phyloP scores from a whole-genome alignment of 2,113 vertebrate species.

The Urocitellus parryii region DNA sequence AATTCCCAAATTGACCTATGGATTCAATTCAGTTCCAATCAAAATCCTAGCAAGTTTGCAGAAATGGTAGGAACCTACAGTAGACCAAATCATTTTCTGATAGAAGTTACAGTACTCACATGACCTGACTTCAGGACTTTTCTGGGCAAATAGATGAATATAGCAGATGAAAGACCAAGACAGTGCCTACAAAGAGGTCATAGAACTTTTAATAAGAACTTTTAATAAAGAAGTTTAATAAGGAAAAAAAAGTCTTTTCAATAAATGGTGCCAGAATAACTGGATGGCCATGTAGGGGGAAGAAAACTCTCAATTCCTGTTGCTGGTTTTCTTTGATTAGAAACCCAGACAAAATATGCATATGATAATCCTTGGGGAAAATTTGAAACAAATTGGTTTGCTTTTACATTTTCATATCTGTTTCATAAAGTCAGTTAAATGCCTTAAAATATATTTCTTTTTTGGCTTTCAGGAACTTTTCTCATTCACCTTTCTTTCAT shows the following conservation, averaged over 20 bases:
- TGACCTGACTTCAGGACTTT: background rate
- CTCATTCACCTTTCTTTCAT: slow-evolving; percentile 57
- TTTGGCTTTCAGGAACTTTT: background rate
- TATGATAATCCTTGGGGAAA: background rate
- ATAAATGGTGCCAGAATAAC: background rate
- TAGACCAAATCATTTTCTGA: background rate
- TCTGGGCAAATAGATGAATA: background rate
- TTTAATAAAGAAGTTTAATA: background rate
- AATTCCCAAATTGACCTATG: background rate
- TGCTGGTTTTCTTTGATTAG: background rate
- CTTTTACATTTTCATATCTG: slow-evolving; percentile 25
- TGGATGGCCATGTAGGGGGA: background rate
- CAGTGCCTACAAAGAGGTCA: background rate
- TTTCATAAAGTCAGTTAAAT: background rate
- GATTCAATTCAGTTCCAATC: background rate
- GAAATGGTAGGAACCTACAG: background rate
- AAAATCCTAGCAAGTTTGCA: background rate
- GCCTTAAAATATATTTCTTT: background rate
- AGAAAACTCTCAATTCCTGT: background rate
- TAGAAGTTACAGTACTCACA: background rate
- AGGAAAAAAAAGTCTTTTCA: background rate
- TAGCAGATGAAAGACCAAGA: background rate
- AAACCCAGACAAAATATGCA: background rate
- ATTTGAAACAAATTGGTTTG: slow-evolving; percentile 23
- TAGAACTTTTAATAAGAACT: background rate